These are phyloP conservation scores for Agriopis leucophaearia DNA, from an alignment of 2,888 invertebrate genomes.

Conservation along the genomic window DNA sequence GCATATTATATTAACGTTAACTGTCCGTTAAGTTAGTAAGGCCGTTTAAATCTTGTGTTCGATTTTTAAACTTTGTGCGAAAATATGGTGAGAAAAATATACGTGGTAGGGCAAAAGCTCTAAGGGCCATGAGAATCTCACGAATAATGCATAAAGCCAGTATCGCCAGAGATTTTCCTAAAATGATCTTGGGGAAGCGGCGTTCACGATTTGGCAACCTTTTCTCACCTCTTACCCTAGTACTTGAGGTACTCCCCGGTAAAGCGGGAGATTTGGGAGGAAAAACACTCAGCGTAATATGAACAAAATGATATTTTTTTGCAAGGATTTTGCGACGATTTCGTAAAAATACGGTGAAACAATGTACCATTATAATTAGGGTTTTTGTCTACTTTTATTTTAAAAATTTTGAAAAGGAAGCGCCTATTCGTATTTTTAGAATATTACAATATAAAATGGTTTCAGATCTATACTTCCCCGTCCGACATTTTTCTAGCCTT, in stretches of 20 bases:
- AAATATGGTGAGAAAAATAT: slow-evolving; percentile 3
- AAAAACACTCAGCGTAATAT: slow-evolving; percentile 16
- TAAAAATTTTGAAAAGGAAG: no score
- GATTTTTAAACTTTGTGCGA: neutral
- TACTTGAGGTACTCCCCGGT: slow-evolving; percentile 3
- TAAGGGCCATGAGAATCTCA: slow-evolving; percentile 8
- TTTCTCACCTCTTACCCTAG: slow-evolving; percentile 38
- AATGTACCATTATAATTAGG: no score
- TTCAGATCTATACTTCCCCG: no score
- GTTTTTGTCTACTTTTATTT: neutral
- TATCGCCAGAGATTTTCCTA: slow-evolving; percentile 41
- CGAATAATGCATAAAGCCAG: slow-evolving; percentile 39
- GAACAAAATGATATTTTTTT: slow-evolving; percentile 15
- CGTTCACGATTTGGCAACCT: slow-evolving; percentile 37
- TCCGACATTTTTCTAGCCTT: no score
- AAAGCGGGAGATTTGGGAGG: slow-evolving; percentile 18
- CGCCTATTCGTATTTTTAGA: no score
- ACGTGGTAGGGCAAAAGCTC: slow-evolving; percentile 9
- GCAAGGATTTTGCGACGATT: neutral
- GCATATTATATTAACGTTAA: no score
- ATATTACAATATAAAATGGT: no score
- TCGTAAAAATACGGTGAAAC: neutral
- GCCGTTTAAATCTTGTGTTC: no score
- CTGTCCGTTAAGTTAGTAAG: no score
- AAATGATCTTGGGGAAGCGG: slow-evolving; percentile 39